Evolutionary conservation across 37 sponge, comb jelly and placozoan species (phyloP).

Genomic region (Aplysina aerophoba): DNA sequence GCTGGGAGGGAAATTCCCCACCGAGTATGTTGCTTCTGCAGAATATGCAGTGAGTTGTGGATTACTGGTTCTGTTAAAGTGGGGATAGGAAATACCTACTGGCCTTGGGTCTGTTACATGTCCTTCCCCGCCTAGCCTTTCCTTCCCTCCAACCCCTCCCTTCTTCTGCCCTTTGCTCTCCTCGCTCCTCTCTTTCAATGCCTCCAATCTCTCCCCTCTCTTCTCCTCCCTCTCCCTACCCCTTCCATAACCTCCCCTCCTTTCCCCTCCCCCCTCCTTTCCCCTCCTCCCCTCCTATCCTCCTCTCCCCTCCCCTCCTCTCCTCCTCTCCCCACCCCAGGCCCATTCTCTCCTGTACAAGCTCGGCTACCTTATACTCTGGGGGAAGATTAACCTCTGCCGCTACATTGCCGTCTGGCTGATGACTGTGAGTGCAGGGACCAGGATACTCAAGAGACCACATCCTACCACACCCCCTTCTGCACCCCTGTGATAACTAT

Average conservation of each 20-base stretch:
- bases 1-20: constrained; percentile 13
- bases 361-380: constrained; percentile 30
- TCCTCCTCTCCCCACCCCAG: not conserved
- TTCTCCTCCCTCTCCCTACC: not conserved
- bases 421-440: constrained; percentile 54
- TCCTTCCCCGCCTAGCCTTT: not conserved
- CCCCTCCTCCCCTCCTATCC: not conserved
- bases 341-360: not conserved
- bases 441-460: too few relatives aligned
- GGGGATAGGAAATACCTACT: too few relatives aligned
- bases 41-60: not conserved
- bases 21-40: not conserved
- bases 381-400: constrained; percentile 59
- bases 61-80: too few relatives aligned
- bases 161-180: constrained; percentile 15
- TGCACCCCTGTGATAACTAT: not conserved
- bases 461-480: not conserved
- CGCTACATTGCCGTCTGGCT: constrained; percentile 73
- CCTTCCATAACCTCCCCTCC: not conserved
- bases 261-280: not conserved
- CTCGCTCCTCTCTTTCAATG: constrained; percentile 2
- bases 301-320: not conserved
- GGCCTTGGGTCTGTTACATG: not conserved
- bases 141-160: not conserved
- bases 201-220: constrained; percentile 23